phyloP scores from a whole-genome alignment of 2,888 invertebrate species.

The Automeris io region DNA sequence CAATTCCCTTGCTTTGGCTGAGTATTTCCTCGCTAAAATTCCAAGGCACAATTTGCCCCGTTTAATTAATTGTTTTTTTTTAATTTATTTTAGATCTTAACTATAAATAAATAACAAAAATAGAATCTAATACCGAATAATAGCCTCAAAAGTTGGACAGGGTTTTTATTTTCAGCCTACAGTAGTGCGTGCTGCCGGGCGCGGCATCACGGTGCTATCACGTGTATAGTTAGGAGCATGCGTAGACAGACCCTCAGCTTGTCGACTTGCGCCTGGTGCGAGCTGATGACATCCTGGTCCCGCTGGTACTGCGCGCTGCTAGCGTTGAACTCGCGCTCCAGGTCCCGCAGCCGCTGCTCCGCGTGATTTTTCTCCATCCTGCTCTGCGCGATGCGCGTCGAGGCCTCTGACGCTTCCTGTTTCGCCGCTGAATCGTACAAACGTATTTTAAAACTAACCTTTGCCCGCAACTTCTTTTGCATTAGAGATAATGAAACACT shows the following conservation, averaged over 20 bases:
- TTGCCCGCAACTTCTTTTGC: background rate
- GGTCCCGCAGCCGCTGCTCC: constrained; percentile 78
- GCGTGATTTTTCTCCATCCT: constrained; percentile 84
- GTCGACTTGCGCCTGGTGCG: constrained; percentile 40
- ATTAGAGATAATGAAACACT: background rate
- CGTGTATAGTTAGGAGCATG: too few relatives aligned
- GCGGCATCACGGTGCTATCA: too few relatives aligned
- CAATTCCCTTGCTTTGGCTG: too few relatives aligned
- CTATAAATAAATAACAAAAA: too few relatives aligned
- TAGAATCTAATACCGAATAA: too few relatives aligned
- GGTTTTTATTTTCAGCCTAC: too few relatives aligned
- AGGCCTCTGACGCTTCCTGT: constrained; percentile 83
- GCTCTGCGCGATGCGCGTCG: constrained; percentile 87
- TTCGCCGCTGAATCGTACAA: constrained; percentile 78
- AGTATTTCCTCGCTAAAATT: too few relatives aligned
- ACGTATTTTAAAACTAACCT: background rate
- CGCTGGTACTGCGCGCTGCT: constrained; percentile 81
- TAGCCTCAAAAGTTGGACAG: too few relatives aligned
- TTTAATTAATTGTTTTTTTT: too few relatives aligned
- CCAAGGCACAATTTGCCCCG: too few relatives aligned
- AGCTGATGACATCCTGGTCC: constrained; percentile 78
- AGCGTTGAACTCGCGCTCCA: constrained; percentile 80
- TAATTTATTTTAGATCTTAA: too few relatives aligned
- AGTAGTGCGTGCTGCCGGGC: too few relatives aligned
- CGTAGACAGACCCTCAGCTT: constrained; percentile 61